Base-by-base conservation (phyloP, 1,140 invertebrate species). In the Helicorthomorpha holstii region DNA sequence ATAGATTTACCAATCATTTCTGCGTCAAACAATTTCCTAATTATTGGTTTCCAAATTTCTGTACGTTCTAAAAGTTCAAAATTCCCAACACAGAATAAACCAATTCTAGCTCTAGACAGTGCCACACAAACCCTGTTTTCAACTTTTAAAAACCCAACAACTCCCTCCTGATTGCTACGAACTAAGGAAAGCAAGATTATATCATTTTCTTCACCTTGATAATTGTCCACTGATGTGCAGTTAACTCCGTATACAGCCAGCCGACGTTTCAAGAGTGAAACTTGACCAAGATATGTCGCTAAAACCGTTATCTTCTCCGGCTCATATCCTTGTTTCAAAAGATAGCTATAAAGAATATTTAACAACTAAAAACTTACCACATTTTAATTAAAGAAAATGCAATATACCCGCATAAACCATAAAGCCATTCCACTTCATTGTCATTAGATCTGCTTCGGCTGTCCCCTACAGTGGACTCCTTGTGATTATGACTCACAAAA, bases 161-260 rank as follows among this genome's bases (percentile, higher is more conserved):
- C 75, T 19, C 71, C 71, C 3, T 77, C 66, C 3, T 64, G 54
- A 60, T 83, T 82, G 62, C 79, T 87, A 53, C 87, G 69, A 0
- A 92, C 85, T 1, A 91, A 66, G 0, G 87, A 90, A 7, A 91
- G 61, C 1, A 92, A 61, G 51, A 91, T 80, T 26, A 92, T 86
- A 56, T 85, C 78, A 38, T 78, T 82, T 66, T 92, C 87, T 64
- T 89, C 81, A 1, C 87, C 86, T 72, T 89, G 85, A 61, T 76
- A 89, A 62, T 83, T 86, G 63, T 91, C 87, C 1, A 90, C 76
- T n/a, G n/a, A n/a, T n/a, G n/a, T 74, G 21, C 87, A 73, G 49
- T 60, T 34, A 38, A 50, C 38, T 3, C 24, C 49, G 3, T 43
- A 7, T 3, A 49, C 7, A 19, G 19, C 19, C 10, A 14, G 7